Base-by-base conservation (phyloP, 2,888 invertebrate species). In the Prionchulus punctatus region DNA sequence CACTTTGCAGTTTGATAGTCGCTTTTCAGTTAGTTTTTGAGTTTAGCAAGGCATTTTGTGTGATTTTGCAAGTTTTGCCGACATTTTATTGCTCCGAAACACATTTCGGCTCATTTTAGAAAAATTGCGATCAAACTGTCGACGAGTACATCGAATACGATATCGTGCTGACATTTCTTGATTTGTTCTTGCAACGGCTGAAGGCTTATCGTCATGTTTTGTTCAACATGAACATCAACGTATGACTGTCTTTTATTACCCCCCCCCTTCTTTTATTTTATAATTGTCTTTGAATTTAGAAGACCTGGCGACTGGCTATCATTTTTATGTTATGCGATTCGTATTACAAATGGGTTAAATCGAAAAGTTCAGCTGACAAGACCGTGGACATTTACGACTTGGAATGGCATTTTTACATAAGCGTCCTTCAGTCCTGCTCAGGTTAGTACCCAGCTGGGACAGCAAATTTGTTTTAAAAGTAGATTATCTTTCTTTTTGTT, bases 111-210 rank as follows among this genome's bases (percentile, higher is more conserved):
- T n/a, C n/a, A n/a, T 76, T 74, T 68, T 65, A 90, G 90, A 79
- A 78, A 12, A 77, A 78, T 60, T 91, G 91, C 69, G 80, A 80
- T 51, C 76, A 79, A 48, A 72, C 82, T 18, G 85, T 86, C 1
- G 91, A 91, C 71, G 87, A 87, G 70, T 91, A 90, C 68, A 82
- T 90, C 58, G 90, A 91, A 73, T 88, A 85, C 71, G 91, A 91
- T 68, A 79, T 82, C n/a, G 83, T 86, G 0, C 83, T 90, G 61
- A 82, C 88, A 0, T 79, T 86, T 66, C 83, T 91, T 59, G 90
- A 91, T 72, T 75, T 87, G 28, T 79, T 90, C 30, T 73, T 91
- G 15, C 78, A 90, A 63, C 84, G 85, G 47, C 81, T 80, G 58
- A 80, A 81, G 65, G 89, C 88, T 0, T 88, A 86, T 69, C 77